phyloP scores from a whole-genome alignment of 1,140 invertebrate species.

The Drosophila grimshawi region DNA sequence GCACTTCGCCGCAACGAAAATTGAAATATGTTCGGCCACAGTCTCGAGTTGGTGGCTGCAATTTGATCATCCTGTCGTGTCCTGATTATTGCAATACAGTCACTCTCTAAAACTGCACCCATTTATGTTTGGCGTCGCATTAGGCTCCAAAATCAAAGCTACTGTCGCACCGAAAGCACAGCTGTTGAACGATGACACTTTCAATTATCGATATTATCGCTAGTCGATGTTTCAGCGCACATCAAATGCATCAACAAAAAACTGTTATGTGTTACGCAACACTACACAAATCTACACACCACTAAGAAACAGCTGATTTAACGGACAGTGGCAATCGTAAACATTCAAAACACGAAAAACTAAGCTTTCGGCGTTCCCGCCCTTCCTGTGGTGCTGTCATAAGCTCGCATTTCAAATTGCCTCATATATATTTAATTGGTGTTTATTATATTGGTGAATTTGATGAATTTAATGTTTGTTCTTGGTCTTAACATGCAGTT shows the following conservation, averaged over 20 bases:
- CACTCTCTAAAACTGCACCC: constrained; percentile 10
- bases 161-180: constrained; percentile 21
- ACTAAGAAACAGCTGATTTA: not conserved
- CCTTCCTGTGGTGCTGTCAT: too few species aligned
- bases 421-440: too few species aligned
- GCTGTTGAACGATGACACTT: constrained; percentile 26
- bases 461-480: too few species aligned
- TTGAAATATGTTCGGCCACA: constrained; percentile 30
- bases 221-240: not conserved
- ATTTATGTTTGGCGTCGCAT: constrained; percentile 40
- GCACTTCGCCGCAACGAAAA: constrained; percentile 65
- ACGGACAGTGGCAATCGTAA: too few species aligned
- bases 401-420: too few species aligned
- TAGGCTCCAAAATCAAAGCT: constrained; percentile 17
- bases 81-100: constrained; percentile 2
- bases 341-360: too few species aligned
- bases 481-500: too few species aligned
- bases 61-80: constrained; percentile 53
- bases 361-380: too few species aligned
- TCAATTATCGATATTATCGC: not conserved
- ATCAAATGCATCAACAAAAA: not conserved
- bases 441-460: too few species aligned
- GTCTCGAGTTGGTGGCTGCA: constrained; percentile 28
- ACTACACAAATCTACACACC: not conserved
- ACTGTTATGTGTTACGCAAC: not conserved